Conservation (phyloP, 2,797 vertebrate genomes). For the Moxostoma hubbsi region DNA sequence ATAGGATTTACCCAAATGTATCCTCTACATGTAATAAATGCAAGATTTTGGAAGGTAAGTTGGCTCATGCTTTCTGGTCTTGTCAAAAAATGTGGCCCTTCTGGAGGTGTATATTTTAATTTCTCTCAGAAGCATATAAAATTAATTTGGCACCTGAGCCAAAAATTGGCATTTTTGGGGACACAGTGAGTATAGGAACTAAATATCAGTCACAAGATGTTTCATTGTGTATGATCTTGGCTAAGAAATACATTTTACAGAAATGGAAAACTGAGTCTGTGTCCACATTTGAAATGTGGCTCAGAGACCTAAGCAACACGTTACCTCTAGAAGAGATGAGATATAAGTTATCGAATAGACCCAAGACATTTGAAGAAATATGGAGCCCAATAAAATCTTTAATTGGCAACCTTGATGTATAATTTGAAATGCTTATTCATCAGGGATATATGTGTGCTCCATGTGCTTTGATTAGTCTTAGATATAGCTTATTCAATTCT, state of each 20-base stretch:
- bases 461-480: background rate
- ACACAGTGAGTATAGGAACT: background rate
- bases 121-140: background rate
- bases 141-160: background rate
- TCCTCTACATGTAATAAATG: too few relatives aligned
- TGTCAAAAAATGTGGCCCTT: background rate
- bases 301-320: background rate
- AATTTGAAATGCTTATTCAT: background rate
- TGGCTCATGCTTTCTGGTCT: too few relatives aligned
- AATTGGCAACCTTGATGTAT: background rate
- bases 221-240: background rate
- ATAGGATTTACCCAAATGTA: too few relatives aligned
- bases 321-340: background rate
- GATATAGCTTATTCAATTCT: background rate
- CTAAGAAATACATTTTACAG: background rate
- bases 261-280: background rate
- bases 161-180: background rate
- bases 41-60: too few relatives aligned
- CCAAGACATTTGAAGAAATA: too few relatives aligned
- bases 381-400: background rate
- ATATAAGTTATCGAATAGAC: background rate
- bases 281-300: background rate
- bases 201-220: background rate
- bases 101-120: background rate
- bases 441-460: too few relatives aligned